Conservation (phyloP, 2,113 vertebrate genomes). For the Oriolus oriolus region DNA sequence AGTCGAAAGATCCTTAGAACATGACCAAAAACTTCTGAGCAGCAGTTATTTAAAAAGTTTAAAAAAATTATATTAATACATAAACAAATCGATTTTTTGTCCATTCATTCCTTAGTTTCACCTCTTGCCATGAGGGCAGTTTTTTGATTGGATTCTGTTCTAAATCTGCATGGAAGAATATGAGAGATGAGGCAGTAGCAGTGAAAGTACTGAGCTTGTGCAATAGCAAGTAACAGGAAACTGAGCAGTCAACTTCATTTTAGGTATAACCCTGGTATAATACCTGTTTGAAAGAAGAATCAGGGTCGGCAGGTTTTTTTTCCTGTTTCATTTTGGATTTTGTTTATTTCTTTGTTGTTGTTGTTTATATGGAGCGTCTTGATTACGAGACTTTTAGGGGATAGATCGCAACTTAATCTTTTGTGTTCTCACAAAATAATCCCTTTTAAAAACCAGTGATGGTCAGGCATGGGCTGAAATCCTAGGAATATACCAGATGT, state of each 20-base stretch:
- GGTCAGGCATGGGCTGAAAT: not conserved
- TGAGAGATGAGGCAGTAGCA: not conserved
- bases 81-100: not conserved
- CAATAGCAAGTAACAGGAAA: not conserved
- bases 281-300: not conserved
- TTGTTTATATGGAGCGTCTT: not conserved
- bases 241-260: not conserved
- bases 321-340: not conserved
- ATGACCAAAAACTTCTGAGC: not conserved
- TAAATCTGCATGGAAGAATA: not conserved
- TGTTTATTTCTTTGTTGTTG: not conserved
- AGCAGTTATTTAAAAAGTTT: not conserved
- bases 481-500: not conserved
- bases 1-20: not conserved
- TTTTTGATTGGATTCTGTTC: not conserved
- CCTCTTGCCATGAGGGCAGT: not conserved
- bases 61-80: not conserved
- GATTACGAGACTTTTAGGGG: not conserved
- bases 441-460: not conserved
- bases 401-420: not conserved
- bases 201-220: not conserved
- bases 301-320: not conserved
- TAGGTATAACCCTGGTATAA: not conserved
- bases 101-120: not conserved
- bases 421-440: not conserved